These are phyloP conservation scores for Distichodus sexfasciatus DNA, from an alignment of 2,797 vertebrate genomes.

Conservation along the genomic window DNA sequence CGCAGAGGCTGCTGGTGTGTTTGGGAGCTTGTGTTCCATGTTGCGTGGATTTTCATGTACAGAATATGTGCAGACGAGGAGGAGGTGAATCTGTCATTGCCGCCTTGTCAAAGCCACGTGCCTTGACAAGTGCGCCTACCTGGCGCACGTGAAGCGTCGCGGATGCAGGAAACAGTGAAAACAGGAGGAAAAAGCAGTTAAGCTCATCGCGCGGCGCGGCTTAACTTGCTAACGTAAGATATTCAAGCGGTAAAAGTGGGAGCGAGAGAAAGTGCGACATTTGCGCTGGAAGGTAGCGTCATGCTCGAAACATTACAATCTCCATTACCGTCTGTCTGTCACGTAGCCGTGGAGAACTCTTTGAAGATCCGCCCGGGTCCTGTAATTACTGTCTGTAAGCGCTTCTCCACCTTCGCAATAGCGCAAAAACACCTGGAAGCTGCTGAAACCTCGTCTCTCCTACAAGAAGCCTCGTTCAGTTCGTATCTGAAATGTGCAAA, in stretches of 20 bases:
- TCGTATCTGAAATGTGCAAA: background rate
- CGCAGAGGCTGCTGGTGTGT: no score
- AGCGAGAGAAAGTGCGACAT: background rate
- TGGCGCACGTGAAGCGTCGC: background rate
- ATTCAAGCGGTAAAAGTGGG: background rate
- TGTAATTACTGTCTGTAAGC: slow-evolving; percentile 16
- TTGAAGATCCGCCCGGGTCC: background rate
- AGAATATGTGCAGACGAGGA: background rate
- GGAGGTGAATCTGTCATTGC: background rate
- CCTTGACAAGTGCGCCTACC: background rate
- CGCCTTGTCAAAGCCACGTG: background rate
- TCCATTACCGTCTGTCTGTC: slow-evolving; percentile 17
- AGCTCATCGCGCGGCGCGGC: background rate
- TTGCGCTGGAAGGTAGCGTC: background rate
- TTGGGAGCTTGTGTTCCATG: no score
- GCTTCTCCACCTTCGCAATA: background rate
- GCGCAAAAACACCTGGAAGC: background rate
- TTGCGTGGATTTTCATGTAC: background rate
- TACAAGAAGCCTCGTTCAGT: no score
- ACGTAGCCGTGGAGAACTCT: background rate
- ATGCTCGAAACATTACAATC: background rate
- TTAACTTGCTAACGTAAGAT: background rate
- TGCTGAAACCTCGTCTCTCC: no score
- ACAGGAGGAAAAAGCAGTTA: background rate
- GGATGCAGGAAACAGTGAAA: background rate